Evolutionary conservation across 2,113 vertebrate genomes (phyloP).

Genomic region (Coreoperca whiteheadi): DNA sequence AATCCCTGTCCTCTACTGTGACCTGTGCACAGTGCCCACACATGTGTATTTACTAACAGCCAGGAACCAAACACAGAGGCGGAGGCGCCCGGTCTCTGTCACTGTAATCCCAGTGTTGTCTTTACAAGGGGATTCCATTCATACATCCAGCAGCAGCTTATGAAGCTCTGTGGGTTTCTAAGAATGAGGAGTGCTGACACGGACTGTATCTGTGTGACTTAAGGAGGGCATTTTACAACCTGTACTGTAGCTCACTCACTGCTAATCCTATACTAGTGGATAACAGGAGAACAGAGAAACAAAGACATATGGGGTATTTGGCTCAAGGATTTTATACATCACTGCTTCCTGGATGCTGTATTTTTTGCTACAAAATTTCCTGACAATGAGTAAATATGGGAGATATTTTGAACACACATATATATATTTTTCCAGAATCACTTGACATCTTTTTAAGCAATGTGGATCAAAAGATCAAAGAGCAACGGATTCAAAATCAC

Average conservation of each 20-base stretch:
- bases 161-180: conserved; percentile 44
- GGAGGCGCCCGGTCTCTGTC: background rate
- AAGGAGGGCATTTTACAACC: conserved; percentile 30
- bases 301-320: background rate
- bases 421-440: background rate
- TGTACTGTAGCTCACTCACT: conserved; percentile 5
- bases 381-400: background rate
- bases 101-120: conserved; percentile 53
- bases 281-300: background rate
- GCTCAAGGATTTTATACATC: background rate
- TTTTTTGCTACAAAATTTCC: background rate
- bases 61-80: conserved; percentile 13
- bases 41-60: conserved; percentile 23
- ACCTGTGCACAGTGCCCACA: conserved; percentile 22
- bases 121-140: conserved; percentile 60
- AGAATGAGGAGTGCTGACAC: conserved; percentile 45
- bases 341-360: background rate
- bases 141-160: conserved; percentile 61
- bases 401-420: background rate
- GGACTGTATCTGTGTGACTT: conserved; percentile 2
- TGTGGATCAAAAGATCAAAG: background rate
- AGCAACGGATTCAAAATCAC: background rate
- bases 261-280: conserved; percentile 15
- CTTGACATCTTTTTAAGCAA: background rate
- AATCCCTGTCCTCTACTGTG: conserved; percentile 20